Base-by-base conservation (phyloP, 2,113 vertebrate genomes). In the Haplochromis burtoni region DNA sequence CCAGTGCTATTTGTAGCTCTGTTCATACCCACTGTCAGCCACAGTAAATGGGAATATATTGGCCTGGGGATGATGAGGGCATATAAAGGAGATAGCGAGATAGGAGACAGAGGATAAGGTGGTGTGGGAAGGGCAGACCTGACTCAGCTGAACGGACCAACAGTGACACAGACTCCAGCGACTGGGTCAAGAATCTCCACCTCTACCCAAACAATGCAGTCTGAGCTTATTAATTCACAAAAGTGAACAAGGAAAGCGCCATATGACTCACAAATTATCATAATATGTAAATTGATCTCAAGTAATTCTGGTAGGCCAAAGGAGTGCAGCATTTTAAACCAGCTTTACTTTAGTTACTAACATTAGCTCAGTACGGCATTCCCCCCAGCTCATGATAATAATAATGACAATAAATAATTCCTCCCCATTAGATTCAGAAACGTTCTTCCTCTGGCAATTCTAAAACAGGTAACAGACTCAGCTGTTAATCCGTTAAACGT, bases 401-500 rank as follows among this genome's bases (percentile, higher is more conserved):
- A 86, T 87, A 90, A 88, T 91, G 61, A 94, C 85, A 82, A 90
- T 88, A 91, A 91, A 90, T 91, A 93, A 91, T 92, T 84, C 83
- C 12, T 87, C 68, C 84, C 29, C 2, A 10, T 79, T 42, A 26
- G 78, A 88, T 55, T 76, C 24, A 3, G 79, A 91, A 89, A 90
- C 81, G 85, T 79, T 88, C 76, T 76, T 90, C 89, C 84, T 88
- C 80, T 14, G 14, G 91, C 88, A 80, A 76, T 89, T 93, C 89
- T 90, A 86, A 88, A 93, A 87, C 88, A 92, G 92, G 93, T 90
- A 91, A 85, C 88, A 88, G 29, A 82, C 90, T 84, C 88, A 49
- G 90, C 82, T 86, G 91, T 79, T 94, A 92, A 92, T 94, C 91
- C 51, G 81, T 86, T 90, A 91, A 92, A 92, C 89, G 86, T 89